Evolutionary conservation across 2,888 invertebrate species (phyloP).

Genomic region (Eristalis arbustorum): DNA sequence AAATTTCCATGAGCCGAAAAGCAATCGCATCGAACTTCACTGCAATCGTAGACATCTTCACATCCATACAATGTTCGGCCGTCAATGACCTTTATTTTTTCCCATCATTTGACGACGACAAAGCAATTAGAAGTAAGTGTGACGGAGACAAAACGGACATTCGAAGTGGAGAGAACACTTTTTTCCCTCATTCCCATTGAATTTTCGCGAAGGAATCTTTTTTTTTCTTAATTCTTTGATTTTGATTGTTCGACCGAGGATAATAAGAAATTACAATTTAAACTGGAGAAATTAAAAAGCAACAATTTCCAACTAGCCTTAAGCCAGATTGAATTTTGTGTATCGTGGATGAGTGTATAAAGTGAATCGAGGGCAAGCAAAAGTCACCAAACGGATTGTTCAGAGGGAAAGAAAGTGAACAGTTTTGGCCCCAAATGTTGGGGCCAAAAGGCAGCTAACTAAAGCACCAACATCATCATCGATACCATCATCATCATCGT

Average conservation of each 20-base stretch:
- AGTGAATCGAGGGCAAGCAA: slow-evolving; percentile 54
- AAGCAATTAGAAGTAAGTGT: slow-evolving; percentile 57
- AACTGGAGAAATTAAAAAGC: slow-evolving; percentile 27
- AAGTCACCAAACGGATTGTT: slow-evolving; percentile 28
- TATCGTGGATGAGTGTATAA: slow-evolving; percentile 28
- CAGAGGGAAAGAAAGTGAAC: slow-evolving; percentile 57
- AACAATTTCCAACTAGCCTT: slow-evolving; percentile 17
- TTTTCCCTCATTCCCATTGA: slow-evolving; percentile 65
- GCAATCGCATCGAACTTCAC: slow-evolving; percentile 47
- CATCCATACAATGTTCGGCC: slow-evolving; percentile 44
- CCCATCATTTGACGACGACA: slow-evolving; percentile 61
- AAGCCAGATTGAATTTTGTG: slow-evolving; percentile 24
- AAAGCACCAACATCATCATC: slow-evolving; percentile 42
- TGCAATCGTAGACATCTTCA: not conserved
- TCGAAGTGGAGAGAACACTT: slow-evolving; percentile 49
- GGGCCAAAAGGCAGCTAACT: slow-evolving; percentile 64
- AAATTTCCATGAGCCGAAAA: not conserved
- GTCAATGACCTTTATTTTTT: slow-evolving; percentile 43
- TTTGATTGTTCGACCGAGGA: slow-evolving; percentile 52
- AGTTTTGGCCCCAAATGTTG: slow-evolving; percentile 66
- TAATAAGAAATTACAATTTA: slow-evolving; percentile 47
- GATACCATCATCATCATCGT: slow-evolving; percentile 14
- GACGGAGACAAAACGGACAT: slow-evolving; percentile 68
- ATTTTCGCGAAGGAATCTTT: slow-evolving; percentile 62
- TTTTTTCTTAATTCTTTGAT: slow-evolving; percentile 52